Evolutionary conservation across 2,888 invertebrate genomes (phyloP).

Genomic region (Hirtodrosophila duncani): DNA sequence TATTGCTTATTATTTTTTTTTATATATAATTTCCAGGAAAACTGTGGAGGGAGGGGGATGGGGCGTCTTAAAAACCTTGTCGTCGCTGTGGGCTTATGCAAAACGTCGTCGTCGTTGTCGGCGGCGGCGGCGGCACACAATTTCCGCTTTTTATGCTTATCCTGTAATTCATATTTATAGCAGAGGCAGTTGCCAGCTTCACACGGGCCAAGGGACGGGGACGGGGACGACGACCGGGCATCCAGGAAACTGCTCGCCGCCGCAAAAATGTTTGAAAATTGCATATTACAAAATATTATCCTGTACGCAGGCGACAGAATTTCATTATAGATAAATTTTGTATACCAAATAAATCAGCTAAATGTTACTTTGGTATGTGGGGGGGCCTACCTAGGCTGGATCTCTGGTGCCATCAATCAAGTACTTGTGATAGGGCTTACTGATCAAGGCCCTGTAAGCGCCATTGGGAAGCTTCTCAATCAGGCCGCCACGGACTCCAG

Average conservation of each 20-base stretch:
- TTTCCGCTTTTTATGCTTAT: constrained; percentile 77
- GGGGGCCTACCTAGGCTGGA: no score
- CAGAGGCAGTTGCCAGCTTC: no score
- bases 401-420: no score
- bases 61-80: constrained; percentile 52
- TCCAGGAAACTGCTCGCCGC: constrained; percentile 48
- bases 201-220: constrained; percentile 35
- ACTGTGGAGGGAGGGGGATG: no score
- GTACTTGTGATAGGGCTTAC: no score
- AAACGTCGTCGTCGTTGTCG: constrained; percentile 37
- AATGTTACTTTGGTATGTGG: no score
- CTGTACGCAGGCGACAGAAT: constrained; percentile 25
- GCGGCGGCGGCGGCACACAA: constrained; percentile 65
- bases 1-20: constrained; percentile 72
- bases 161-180: constrained; percentile 77
- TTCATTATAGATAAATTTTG: constrained; percentile 70
- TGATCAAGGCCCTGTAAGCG: no score
- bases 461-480: no score
- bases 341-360: constrained; percentile 39
- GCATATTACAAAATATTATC: constrained; percentile 43
- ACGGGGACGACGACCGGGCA: neutral
- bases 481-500: no score
- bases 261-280: constrained; percentile 56
- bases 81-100: constrained; percentile 55
- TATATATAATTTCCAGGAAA: constrained; percentile 71